Evolutionary conservation across 2,888 invertebrate species (phyloP), one percentile per base, ranked within the genome.

Genomic region (Caenorhabditis japonica): DNA sequence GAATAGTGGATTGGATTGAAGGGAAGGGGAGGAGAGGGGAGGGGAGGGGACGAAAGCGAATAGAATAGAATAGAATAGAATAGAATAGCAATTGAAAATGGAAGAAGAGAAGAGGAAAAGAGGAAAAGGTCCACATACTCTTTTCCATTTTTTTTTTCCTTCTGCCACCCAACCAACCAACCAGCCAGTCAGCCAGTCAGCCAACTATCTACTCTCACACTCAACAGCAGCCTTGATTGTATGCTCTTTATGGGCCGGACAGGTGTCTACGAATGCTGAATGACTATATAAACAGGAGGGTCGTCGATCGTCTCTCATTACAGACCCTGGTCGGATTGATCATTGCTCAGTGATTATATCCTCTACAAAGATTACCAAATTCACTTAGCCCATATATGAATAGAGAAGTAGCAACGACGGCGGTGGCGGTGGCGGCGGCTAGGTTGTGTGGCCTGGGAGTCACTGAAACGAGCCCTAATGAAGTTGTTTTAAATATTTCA

Each of bases 181-280:
- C n/a, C n/a, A n/a, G n/a, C n/a, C n/a, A n/a, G n/a, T n/a, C n/a
- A n/a, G n/a, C n/a, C n/a, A n/a, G n/a, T n/a, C n/a, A n/a, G n/a
- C n/a, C n/a, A n/a, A n/a, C 53, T 33, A 46, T 33, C 33, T 34
- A 34, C 61, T 43, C 36, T 61, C 36, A 44, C 52, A 52, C 43
- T 61, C 60, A 52, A 52, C 34, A 59, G 59, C 58, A 49, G 59
- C 38, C 33, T 44, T 64, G 64, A 64, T 64, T 66, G 66, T 51
- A 66, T 66, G 66, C 66, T 66, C 66, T 66, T 56, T 66, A 56
- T 66, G 49, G 43, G 17, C 49, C n/a, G 66, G 66, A 51, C 66
- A 66, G 66, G 66, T 66, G 66, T 56, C 66, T 66, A 49, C 66
- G 56, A 66, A 66, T 66, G 66, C 51, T 56, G 56, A 66, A 66